Conservation (phyloP, 2,113 vertebrate species). For the Varanus salvator region DNA sequence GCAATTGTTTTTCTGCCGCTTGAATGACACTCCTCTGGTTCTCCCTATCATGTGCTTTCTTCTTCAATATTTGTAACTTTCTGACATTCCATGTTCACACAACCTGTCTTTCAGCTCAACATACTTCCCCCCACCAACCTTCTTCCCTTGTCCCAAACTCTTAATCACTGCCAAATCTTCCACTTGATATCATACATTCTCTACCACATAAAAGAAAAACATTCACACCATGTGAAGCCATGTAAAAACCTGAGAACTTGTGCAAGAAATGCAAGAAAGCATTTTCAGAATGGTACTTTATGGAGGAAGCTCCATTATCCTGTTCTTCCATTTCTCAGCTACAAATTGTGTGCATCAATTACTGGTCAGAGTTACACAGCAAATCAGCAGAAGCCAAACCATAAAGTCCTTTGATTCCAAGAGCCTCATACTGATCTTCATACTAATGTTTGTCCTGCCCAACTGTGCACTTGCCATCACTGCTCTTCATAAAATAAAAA, state of each 20-base stretch:
- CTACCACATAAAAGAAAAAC: not conserved
- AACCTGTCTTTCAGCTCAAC: not conserved
- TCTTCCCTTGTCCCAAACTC: not conserved
- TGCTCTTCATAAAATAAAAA: not conserved
- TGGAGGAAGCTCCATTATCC: no score
- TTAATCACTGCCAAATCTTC: not conserved
- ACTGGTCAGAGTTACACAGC: constrained; percentile 23
- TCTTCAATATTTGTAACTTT: not conserved
- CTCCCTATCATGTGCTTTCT: not conserved
- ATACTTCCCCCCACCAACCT: no score
- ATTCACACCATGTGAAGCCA: not conserved
- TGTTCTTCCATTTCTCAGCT: not conserved
- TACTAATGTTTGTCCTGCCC: not conserved
- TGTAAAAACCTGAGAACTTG: not conserved
- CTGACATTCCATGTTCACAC: not conserved
- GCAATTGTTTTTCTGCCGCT: not conserved
- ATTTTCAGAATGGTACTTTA: no score
- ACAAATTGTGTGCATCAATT: not conserved
- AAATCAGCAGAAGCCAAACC: constrained; percentile 12
- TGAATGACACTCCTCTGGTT: not conserved
- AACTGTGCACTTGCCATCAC: not conserved
- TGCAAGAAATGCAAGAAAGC: no score
- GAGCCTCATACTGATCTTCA: not conserved
- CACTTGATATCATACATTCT: not conserved
- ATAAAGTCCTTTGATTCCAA: not conserved